Evolutionary conservation across 1,140 invertebrate genomes (phyloP), one percentile per base, ranked within the genome.

Genomic region (Drosophila funebris): DNA sequence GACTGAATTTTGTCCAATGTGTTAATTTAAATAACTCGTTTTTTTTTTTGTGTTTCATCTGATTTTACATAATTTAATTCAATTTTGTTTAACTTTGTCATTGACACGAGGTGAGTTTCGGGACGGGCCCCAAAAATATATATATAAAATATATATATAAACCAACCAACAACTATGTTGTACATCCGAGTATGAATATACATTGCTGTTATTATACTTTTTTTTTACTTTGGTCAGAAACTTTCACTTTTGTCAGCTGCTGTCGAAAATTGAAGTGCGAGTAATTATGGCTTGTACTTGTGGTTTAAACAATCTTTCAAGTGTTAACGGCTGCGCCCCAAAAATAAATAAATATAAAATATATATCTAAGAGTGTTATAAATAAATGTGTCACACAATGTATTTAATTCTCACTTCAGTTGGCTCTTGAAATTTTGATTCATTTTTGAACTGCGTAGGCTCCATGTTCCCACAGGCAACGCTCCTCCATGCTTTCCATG

Each of bases 21-120:
- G 60, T 63, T 63, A 52, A 58, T 62, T 69, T 33, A 61, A 69
- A 52, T 27, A 52, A 72, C 62, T 20, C 4, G 60, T 64, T 37
- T 54, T 56, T 20, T 29, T 36, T 36, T 31, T 24, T 43, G 20
- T 37, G 22, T 29, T 36, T 36, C 43, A 27, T 43, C 14, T 37
- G 22, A 29, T 37, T 73, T 73, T 68, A 68, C 70, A 73, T 68
- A 73, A 73, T 73, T 60, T 53, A 68, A 53, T 60, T 68, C 46
- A 68, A 60, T 68, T 66, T 58, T 27, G 57, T 46, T 61, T 68
- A 61, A 60, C 44, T 73, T 68, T 68, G 63, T 73, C 64, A 61
- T 73, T 73, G 70, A 61, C 69, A 67, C 69, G 54, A 14, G 6
- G 44, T 31, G 29, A 29, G 39, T 11, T 14, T 62, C 48, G 36